Evolutionary conservation across 2,113 vertebrate genomes (phyloP).

Genomic region (Chiloscyllium plagiosum): DNA sequence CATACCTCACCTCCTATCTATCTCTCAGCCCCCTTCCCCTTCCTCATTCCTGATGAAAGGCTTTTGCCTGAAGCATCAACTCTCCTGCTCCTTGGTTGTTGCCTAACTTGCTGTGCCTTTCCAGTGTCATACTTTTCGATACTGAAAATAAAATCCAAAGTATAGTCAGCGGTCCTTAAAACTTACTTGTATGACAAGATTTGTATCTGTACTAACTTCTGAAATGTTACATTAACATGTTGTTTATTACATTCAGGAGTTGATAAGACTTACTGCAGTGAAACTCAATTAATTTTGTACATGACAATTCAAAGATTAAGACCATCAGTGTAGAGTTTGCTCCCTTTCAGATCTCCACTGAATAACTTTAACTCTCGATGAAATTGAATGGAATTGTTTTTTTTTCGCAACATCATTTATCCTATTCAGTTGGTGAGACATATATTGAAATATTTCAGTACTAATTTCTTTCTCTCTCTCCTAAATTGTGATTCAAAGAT

Average conservation of each 20-base stretch:
- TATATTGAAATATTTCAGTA: neutral
- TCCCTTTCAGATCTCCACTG: neutral
- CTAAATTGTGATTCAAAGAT: neutral
- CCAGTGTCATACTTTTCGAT: too few relatives aligned
- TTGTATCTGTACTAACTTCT: neutral
- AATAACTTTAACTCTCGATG: neutral
- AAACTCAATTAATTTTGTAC: neutral
- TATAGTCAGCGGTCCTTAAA: neutral
- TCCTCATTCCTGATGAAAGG: too few relatives aligned
- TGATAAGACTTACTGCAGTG: neutral
- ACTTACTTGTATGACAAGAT: neutral
- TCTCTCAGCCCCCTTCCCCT: too few relatives aligned
- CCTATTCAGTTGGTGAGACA: neutral
- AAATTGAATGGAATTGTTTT: constrained; percentile 2
- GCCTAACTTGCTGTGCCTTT: too few relatives aligned
- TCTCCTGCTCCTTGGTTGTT: too few relatives aligned
- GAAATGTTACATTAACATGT: neutral
- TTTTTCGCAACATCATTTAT: neutral
- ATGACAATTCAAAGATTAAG: neutral
- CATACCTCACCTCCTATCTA: too few relatives aligned
- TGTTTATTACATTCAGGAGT: neutral
- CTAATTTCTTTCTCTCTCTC: neutral
- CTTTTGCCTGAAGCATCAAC: too few relatives aligned
- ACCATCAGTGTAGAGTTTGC: neutral
- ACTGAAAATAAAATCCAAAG: too few relatives aligned